A percentile compares a stretch with the other conserved stretches of the same genome.
Conservation (phyloP, 2,113 vertebrate species). For the Eupsittula cactorum region DNA sequence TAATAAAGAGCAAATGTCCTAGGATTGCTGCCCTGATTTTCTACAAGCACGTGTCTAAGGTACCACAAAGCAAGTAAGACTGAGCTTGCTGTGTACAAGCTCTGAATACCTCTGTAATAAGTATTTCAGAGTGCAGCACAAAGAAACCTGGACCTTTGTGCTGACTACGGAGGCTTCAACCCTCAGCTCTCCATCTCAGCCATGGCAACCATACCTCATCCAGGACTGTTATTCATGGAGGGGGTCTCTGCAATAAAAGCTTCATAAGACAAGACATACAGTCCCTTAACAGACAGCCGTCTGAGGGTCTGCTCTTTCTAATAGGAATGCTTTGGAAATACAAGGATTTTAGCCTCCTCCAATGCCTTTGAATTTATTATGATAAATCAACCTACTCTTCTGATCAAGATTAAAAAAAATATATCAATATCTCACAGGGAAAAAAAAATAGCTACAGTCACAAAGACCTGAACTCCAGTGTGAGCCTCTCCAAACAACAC, state of each 20-base stretch:
- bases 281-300: neutral
- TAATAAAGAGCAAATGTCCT: neutral
- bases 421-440: neutral
- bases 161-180: neutral
- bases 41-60: fast-evolving
- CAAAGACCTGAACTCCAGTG: neutral
- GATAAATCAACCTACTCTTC: neutral
- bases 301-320: neutral
- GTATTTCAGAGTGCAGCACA: neutral
- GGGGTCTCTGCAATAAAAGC: neutral
- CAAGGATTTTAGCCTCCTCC: neutral
- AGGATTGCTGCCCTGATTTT: neutral
- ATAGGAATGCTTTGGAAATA: neutral
- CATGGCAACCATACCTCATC: neutral
- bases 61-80: neutral
- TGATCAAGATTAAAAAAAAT: neutral
- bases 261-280: neutral
- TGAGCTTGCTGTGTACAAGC: neutral
- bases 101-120: neutral
- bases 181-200: neutral
- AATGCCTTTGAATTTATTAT: neutral
- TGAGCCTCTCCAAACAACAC: neutral
- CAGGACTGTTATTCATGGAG: neutral
- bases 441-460: neutral
- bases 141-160: neutral